Evolutionary conservation across 2,888 invertebrate species (phyloP).

Genomic region (Drosophila leonis): DNA sequence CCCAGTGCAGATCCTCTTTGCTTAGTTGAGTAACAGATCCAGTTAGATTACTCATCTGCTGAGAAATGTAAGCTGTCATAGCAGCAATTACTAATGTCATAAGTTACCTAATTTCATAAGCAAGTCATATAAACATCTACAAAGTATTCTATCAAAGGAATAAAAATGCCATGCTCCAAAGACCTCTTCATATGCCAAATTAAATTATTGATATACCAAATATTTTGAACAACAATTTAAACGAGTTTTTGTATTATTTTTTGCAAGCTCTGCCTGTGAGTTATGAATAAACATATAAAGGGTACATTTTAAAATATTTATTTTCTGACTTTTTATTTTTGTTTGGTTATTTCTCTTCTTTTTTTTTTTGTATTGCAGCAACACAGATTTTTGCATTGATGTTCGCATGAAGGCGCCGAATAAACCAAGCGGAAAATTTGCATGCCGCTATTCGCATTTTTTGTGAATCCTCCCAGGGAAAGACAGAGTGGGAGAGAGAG

Average conservation of each 20-base stretch:
- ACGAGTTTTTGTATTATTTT: neutral
- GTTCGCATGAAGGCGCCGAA: slow-evolving; percentile 83
- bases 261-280: neutral
- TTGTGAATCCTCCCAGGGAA: slow-evolving; percentile 21
- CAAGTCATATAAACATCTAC: too few relatives aligned
- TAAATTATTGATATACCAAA: slow-evolving; percentile 1
- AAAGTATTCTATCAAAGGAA: neutral
- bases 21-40: too few relatives aligned
- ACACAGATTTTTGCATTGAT: slow-evolving; percentile 70
- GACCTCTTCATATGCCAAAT: neutral
- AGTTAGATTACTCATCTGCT: too few relatives aligned
- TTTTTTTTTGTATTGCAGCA: slow-evolving; percentile 44
- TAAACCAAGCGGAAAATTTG: slow-evolving; percentile 83
- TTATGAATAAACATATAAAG: slow-evolving; percentile 33
- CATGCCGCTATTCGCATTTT: slow-evolving; percentile 64
- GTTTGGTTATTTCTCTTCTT: neutral
- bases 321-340: slow-evolving; percentile 17
- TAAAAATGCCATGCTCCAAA: neutral
- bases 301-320: slow-evolving; percentile 34
- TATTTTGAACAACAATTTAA: neutral
- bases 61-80: too few relatives aligned
- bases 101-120: too few relatives aligned
- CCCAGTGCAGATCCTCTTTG: too few relatives aligned
- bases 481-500: slow-evolving; percentile 12
- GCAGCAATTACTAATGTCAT: too few relatives aligned